These are phyloP conservation scores for Euwallacea fornicatus DNA, from an alignment of 1,140 invertebrate genomes.

Conservation along the genomic window DNA sequence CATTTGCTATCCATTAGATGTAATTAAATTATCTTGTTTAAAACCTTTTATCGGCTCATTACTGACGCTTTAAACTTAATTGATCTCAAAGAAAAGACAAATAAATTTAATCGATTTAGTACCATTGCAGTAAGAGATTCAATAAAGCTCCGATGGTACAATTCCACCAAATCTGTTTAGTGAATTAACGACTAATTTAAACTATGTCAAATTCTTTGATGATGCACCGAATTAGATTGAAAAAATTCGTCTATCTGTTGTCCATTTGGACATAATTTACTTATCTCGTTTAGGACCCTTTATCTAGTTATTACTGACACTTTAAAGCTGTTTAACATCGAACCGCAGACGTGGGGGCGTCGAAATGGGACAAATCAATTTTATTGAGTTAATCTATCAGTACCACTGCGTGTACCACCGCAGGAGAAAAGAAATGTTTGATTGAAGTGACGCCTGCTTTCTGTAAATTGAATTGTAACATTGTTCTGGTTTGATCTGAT, in stretches of 20 bases:
- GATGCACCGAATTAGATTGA: too few relatives aligned
- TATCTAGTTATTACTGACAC: conserved; percentile 10
- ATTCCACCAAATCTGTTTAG: too few relatives aligned
- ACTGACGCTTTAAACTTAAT: conserved; percentile 9
- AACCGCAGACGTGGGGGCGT: conserved; percentile 5
- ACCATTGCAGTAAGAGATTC: too few relatives aligned
- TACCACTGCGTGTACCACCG: not conserved
- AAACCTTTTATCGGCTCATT: conserved; percentile 2
- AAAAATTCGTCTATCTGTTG: too few relatives aligned
- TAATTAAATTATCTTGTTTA: conserved; percentile 1
- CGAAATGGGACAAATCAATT: conserved; percentile 1
- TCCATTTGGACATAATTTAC: not conserved
- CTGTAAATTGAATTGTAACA: too few relatives aligned
- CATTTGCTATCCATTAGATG: too few relatives aligned
- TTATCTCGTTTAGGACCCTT: conserved; percentile 5
- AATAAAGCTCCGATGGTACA: too few relatives aligned
- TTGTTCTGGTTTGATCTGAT: too few relatives aligned
- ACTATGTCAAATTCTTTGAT: too few relatives aligned
- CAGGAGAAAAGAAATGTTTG: too few relatives aligned
- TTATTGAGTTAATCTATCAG: conserved; percentile 12
- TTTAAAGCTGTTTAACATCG: conserved; percentile 6
- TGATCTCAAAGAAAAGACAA: not conserved
- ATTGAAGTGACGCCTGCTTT: too few relatives aligned
- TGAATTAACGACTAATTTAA: too few relatives aligned
- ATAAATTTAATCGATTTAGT: conserved; percentile 9